These are phyloP conservation scores for Ptiloglossa arizonensis DNA, from an alignment of 1,140 invertebrate genomes.

Conservation along the genomic window DNA sequence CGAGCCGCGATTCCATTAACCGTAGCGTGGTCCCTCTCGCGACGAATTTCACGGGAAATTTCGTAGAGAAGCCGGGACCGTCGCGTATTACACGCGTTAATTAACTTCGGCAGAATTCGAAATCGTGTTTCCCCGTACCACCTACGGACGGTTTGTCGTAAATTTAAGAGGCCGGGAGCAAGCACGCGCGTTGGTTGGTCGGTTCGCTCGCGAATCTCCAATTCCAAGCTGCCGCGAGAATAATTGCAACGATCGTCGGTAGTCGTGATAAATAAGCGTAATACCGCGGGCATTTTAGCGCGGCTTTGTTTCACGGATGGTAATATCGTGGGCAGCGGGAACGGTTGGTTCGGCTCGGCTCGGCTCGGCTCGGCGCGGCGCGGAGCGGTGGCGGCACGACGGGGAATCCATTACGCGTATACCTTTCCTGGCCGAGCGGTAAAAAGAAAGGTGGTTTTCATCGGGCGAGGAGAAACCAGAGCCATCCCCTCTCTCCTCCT, in stretches of 20 bases:
- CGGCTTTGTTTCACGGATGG: conserved; percentile 14
- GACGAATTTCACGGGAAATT: conserved; percentile 32
- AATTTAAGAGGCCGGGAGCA: conserved; percentile 5
- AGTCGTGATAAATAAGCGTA: conserved; percentile 11
- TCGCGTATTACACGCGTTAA: conserved; percentile 33
- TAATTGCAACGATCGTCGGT: conserved; percentile 23
- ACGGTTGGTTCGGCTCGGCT: neutral
- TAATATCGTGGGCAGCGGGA: conserved; percentile 1
- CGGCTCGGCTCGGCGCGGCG: too few species aligned
- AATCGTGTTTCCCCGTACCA: conserved; percentile 26
- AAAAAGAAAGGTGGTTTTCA: conserved; percentile 1
- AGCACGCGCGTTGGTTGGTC: too few species aligned
- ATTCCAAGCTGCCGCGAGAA: neutral
- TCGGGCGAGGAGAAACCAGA: neutral
- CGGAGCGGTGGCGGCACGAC: neutral
- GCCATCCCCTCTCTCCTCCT: conserved; percentile 3
- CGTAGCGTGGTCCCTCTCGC: neutral
- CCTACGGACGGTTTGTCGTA: conserved; percentile 24
- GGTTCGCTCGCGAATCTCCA: neutral
- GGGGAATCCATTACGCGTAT: conserved; percentile 25
- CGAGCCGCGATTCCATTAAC: conserved; percentile 5
- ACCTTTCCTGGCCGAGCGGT: neutral
- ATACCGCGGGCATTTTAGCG: conserved; percentile 1
- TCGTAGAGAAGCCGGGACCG: conserved; percentile 19
- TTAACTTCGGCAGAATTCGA: conserved; percentile 30